Base-by-base conservation (phyloP, 2,888 invertebrate genomes). In the Cantharis nigra region DNA sequence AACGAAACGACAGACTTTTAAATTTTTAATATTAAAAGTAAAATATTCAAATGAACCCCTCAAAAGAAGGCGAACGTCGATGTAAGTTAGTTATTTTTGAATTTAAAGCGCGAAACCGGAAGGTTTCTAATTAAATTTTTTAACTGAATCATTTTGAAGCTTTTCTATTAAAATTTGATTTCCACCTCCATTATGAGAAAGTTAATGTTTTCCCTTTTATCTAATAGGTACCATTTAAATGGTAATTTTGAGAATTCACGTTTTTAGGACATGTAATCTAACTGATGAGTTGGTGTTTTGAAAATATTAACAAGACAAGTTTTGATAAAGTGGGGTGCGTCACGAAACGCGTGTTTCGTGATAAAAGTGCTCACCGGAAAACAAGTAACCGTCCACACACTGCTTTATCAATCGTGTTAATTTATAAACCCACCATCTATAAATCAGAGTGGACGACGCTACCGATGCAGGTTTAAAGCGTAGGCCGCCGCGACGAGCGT, bases 301-400 rank as follows among this genome's bases (percentile, higher is more conserved):
- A 67, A 73, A 73, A 73, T 72, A 62, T 33, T 23, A 73, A 26
- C 30, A 65, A 69, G 72, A 73, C 72, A 73, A 67, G 63, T 18
- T 65, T 49, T 73, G 72, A 73, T 73, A 67, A 73, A 73, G 72
- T 65, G 65, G 72, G 69, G 72, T 69, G 72, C 72, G 72, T 73
- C 72, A 73, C 72, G 72, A 18, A 23, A 73, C 67, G 72, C 72
- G 70, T 74, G 74, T 69, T 28, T 64, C 63, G 3, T 18, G 74
- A 23, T 62, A 67, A 67, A 69, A 73, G 26, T 30, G 67, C 72
- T n/a, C 14, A 49, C 67, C 33, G 67, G 67, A 65, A 65, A 49
- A 65, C 62, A 73, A 49, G 28, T 67, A 14, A 33, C 16, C 13
- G 63, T 70, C 23, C 62, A 69, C 64, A 69, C 28, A 69, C 16